These are phyloP conservation scores for Aphidius colemani DNA, from an alignment of 2,888 invertebrate species.

Conservation along the genomic window DNA sequence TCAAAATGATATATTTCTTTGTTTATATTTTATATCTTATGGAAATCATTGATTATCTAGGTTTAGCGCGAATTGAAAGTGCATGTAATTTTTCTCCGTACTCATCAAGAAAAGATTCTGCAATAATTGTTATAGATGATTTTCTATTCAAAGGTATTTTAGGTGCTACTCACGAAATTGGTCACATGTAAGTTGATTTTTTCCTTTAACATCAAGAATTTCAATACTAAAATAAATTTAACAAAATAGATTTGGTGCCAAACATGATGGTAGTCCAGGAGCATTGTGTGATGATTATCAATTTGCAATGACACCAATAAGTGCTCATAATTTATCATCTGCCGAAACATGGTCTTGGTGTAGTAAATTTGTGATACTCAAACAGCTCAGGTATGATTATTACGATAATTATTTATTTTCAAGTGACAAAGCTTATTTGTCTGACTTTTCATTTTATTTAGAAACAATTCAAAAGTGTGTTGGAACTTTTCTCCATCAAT, in stretches of 20 bases:
- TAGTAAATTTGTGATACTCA: background rate
- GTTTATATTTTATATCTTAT: background rate
- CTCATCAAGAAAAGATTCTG: background rate
- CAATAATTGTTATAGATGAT: background rate
- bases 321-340: background rate
- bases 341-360: background rate
- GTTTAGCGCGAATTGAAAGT: too few relatives aligned
- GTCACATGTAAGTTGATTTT: background rate
- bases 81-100: background rate
- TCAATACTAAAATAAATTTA: too few relatives aligned
- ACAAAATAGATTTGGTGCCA: background rate
- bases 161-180: background rate
- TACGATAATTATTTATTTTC: too few relatives aligned
- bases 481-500: background rate
- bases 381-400: too few relatives aligned
- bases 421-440: too few relatives aligned
- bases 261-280: background rate
- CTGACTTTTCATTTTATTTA: too few relatives aligned
- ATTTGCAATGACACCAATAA: background rate
- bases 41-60: background rate
- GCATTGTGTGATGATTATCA: background rate
- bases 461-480: background rate
- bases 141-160: background rate
- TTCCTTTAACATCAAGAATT: background rate
- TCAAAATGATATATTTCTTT: background rate